Evolutionary conservation across 1,140 invertebrate species (phyloP).

Genomic region (Cepaea nemoralis): DNA sequence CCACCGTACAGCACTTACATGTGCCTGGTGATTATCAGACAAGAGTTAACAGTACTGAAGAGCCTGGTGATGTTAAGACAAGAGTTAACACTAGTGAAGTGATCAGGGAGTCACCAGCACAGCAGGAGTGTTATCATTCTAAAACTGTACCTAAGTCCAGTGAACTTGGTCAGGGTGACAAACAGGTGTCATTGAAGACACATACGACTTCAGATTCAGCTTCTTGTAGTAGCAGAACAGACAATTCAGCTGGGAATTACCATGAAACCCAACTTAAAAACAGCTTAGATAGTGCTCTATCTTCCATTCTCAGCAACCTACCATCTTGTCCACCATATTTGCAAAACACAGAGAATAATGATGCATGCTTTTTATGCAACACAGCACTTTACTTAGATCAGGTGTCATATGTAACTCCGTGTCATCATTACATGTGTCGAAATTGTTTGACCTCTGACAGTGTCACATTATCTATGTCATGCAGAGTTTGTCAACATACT

Average conservation of each 20-base stretch:
- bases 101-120: background rate
- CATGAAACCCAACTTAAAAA: conserved; percentile 9
- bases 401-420: background rate
- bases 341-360: background rate
- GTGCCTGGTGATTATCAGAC: background rate
- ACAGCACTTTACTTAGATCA: background rate
- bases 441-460: background rate
- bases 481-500: background rate
- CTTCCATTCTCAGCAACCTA: background rate
- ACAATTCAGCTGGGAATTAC: background rate
- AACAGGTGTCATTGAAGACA: background rate
- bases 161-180: background rate
- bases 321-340: background rate
- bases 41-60: background rate
- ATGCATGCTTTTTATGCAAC: background rate
- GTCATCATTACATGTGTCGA: conserved; percentile 12
- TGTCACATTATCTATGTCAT: background rate
- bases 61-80: background rate
- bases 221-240: background rate
- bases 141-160: background rate
- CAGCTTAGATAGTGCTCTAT: background rate
- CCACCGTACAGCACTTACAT: background rate
- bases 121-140: background rate
- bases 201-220: background rate
- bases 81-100: background rate